These are phyloP conservation scores for Macrochelys suwanniensis DNA, from an alignment of 2,797 vertebrate genomes.

Conservation along the genomic window DNA sequence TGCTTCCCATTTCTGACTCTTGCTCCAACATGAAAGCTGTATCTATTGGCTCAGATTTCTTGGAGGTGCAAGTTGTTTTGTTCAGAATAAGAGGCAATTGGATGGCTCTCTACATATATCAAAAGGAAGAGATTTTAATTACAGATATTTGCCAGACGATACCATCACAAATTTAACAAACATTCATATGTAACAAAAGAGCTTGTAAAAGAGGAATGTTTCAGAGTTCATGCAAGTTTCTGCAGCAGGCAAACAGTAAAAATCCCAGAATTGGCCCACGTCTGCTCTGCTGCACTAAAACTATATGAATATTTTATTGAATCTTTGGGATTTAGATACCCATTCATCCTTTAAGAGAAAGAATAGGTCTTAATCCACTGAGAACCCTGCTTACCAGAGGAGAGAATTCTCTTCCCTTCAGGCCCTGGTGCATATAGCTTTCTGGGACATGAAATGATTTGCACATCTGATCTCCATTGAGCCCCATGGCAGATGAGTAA, in stretches of 20 bases:
- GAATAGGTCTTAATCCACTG: conserved; percentile 65
- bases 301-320: conserved; percentile 77
- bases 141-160: conserved; percentile 80
- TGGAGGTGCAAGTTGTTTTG: conserved; percentile 44
- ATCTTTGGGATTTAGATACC: conserved; percentile 65
- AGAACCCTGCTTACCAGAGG: conserved; percentile 48
- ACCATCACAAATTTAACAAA: conserved; percentile 76
- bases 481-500: background rate
- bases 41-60: conserved; percentile 5
- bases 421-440: background rate
- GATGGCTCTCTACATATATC: conserved; percentile 46
- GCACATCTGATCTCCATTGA: conserved; percentile 24
- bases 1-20: background rate
- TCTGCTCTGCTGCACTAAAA: conserved; percentile 67
- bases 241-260: conserved; percentile 78
- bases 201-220: conserved; percentile 77
- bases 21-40: background rate
- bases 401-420: conserved; percentile 56
- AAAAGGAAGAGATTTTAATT: conserved; percentile 75
- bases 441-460: background rate
- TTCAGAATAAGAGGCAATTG: conserved; percentile 66
- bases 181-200: conserved; percentile 77
- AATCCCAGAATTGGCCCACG: conserved; percentile 67
- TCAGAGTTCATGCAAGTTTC: conserved; percentile 79
- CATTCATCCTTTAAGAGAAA: conserved; percentile 78